Percentiles rank a stretch among this genome's conserved stretches.
Evolutionary conservation across 1,140 invertebrate genomes (phyloP).

Genomic region (Drosophila seguyi): DNA sequence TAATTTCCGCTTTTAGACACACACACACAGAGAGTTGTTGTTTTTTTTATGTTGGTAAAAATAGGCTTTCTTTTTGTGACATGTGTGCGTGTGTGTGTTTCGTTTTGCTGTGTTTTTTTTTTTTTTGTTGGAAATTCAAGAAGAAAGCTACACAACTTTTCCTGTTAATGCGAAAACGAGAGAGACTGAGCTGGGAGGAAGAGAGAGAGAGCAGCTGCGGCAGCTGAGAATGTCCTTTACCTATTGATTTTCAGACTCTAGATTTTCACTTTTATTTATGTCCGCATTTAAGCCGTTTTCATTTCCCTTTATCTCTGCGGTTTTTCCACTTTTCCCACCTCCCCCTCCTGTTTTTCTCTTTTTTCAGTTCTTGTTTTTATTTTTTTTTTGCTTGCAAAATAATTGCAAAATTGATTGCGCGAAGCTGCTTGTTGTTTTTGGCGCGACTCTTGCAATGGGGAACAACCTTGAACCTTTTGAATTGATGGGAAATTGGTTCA

Average conservation of each 20-base stretch:
- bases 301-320: slow-evolving; percentile 7
- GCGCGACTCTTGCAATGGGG: slow-evolving; percentile 39
- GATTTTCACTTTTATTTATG: slow-evolving; percentile 42
- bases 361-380: background rate
- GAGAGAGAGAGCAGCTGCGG: slow-evolving; percentile 19
- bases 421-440: slow-evolving; percentile 37
- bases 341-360: too few relatives aligned
- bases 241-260: slow-evolving; percentile 57
- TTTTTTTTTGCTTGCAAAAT: slow-evolving; percentile 6
- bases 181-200: slow-evolving; percentile 12
- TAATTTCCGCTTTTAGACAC: slow-evolving; percentile 74
- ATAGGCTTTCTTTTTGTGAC: slow-evolving; percentile 45
- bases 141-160: slow-evolving; percentile 33
- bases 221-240: slow-evolving; percentile 48
- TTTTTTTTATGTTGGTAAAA: slow-evolving; percentile 51
- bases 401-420: slow-evolving; percentile 39
- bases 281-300: slow-evolving; percentile 24
- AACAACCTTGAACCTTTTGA: slow-evolving; percentile 58
- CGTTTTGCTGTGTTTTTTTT: background rate
- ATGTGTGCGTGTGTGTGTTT: slow-evolving; percentile 17
- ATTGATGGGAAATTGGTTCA: slow-evolving; percentile 17
- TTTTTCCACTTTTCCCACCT: background rate
- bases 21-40: slow-evolving; percentile 32
- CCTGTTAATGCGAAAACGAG: slow-evolving; percentile 6
- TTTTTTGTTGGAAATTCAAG: slow-evolving; percentile 7